These are phyloP conservation scores for Parauchenoglanis punctatus DNA, from an alignment of 2,797 vertebrate genomes.

Conservation along the genomic window DNA sequence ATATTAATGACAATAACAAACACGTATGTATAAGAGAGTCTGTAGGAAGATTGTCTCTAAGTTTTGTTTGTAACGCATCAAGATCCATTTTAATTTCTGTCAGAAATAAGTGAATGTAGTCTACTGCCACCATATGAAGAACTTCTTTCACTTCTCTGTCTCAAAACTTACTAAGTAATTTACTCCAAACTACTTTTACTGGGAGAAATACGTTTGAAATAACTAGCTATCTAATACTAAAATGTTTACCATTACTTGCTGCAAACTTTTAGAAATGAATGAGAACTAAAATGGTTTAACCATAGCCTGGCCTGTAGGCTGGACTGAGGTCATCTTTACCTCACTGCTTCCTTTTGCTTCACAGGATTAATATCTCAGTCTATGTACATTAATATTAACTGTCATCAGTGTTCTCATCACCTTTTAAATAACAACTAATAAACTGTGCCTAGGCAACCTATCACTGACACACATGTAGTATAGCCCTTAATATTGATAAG, in stretches of 20 bases:
- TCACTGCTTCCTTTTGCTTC: conserved; percentile 16
- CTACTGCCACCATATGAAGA: conserved; percentile 44
- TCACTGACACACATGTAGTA: conserved; percentile 82
- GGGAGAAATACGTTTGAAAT: conserved; percentile 44
- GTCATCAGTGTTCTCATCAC: conserved; percentile 35
- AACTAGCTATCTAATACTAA: conserved; percentile 25
- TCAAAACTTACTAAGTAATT: conserved; percentile 23
- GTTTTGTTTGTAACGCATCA: conserved; percentile 68
- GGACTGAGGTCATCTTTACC: conserved; percentile 1
- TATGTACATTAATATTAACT: conserved; percentile 68
- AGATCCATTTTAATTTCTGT: conserved; percentile 62
- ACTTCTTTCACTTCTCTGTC: conserved; percentile 10
- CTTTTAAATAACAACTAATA: conserved; percentile 73
- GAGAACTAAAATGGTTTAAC: conserved; percentile 30
- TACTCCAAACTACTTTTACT: conserved; percentile 46
- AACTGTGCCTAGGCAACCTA: conserved; percentile 79
- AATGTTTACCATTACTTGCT: conserved; percentile 32
- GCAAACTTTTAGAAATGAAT: conserved; percentile 32
- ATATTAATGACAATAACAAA: conserved; percentile 83
- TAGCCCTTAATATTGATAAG: conserved; percentile 86
- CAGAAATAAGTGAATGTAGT: conserved; percentile 65
- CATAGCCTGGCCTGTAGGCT: conserved; percentile 18
- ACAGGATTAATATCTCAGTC: conserved; percentile 57
- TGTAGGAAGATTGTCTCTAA: conserved; percentile 83
- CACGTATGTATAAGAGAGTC: conserved; percentile 78